phyloP scores from a whole-genome alignment of 2,797 vertebrate genomes.

The Anabacerthia variegaticeps region DNA sequence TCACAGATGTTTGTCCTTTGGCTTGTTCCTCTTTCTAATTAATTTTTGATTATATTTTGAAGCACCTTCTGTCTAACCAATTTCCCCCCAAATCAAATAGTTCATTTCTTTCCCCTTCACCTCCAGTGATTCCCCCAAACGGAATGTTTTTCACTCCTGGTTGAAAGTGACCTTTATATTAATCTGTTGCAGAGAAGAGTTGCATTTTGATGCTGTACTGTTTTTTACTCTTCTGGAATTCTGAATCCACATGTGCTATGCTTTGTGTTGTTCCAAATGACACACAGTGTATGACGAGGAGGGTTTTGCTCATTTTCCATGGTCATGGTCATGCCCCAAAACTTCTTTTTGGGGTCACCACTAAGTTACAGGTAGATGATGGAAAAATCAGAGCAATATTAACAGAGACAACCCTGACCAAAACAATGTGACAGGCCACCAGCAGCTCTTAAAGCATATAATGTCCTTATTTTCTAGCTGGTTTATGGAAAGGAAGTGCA shows the following conservation, averaged over 20 bases:
- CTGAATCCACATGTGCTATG: background rate
- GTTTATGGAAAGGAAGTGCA: background rate
- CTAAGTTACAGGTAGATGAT: background rate
- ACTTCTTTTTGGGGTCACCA: background rate
- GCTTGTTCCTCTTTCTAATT: conserved; percentile 76
- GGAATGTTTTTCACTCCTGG: background rate
- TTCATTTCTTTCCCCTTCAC: conserved; percentile 4
- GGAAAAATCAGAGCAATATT: background rate
- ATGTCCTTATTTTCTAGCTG: conserved; percentile 1
- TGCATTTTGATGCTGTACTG: background rate
- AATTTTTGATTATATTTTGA: conserved; percentile 75
- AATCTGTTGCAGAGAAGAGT: background rate
- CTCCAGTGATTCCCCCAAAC: background rate
- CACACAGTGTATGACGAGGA: background rate
- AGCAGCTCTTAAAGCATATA: background rate
- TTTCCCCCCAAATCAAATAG: conserved; percentile 42
- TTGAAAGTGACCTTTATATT: background rate
- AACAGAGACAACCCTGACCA: background rate
- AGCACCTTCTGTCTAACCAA: conserved; percentile 73
- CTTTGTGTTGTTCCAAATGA: background rate
- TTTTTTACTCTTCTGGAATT: background rate
- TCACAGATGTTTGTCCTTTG: conserved; percentile 78
- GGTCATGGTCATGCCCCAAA: background rate
- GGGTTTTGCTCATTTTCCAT: background rate
- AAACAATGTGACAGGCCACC: background rate